A percentile compares a stretch with the other conserved stretches of the same genome.
Evolutionary conservation across 2,888 invertebrate genomes (phyloP).

Genomic region (Amphipyra tragopoginis): DNA sequence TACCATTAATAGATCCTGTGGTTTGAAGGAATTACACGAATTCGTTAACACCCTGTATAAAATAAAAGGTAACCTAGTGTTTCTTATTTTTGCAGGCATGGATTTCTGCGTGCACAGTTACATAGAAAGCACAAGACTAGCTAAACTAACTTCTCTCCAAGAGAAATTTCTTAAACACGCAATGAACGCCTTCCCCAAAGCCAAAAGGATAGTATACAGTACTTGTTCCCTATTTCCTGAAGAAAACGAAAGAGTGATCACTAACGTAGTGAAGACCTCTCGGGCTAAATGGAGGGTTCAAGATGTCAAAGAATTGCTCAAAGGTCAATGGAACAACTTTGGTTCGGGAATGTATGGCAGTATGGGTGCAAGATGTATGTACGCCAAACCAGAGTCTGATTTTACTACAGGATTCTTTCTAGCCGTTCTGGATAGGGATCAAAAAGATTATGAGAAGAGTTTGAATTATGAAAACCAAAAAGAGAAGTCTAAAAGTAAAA

Average conservation of each 20-base stretch:
- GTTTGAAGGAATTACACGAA: too few relatives aligned
- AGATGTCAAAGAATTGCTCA: slow-evolving; percentile 90
- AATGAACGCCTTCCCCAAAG: slow-evolving; percentile 94
- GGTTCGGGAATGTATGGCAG: slow-evolving; percentile 92
- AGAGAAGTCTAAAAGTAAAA: slow-evolving; percentile 20
- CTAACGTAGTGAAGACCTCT: slow-evolving; percentile 91
- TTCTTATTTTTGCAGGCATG: slow-evolving; percentile 72
- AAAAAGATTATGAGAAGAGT: slow-evolving; percentile 77
- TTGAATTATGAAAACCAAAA: slow-evolving; percentile 42
- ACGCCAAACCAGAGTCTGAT: slow-evolving; percentile 93
- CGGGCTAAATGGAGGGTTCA: slow-evolving; percentile 91
- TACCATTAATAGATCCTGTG: too few relatives aligned
- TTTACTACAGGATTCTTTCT: slow-evolving; percentile 98
- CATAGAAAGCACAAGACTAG: slow-evolving; percentile 88
- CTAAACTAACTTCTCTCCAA: slow-evolving; percentile 94
- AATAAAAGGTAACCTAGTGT: too few relatives aligned
- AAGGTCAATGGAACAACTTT: slow-evolving; percentile 92
- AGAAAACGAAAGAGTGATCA: slow-evolving; percentile 98
- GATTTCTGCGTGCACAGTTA: slow-evolving; percentile 83
- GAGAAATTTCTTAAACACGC: slow-evolving; percentile 96
- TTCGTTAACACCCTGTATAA: too few relatives aligned
- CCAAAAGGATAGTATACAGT: slow-evolving; percentile 97
- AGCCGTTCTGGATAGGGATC: slow-evolving; percentile 94
- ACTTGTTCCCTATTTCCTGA: slow-evolving; percentile 97
- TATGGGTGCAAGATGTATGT: slow-evolving; percentile 93